Evolutionary conservation across 2,113 vertebrate genomes (phyloP), one percentile per base, ranked within the genome.

Genomic region (Triplophysa siluroides): DNA sequence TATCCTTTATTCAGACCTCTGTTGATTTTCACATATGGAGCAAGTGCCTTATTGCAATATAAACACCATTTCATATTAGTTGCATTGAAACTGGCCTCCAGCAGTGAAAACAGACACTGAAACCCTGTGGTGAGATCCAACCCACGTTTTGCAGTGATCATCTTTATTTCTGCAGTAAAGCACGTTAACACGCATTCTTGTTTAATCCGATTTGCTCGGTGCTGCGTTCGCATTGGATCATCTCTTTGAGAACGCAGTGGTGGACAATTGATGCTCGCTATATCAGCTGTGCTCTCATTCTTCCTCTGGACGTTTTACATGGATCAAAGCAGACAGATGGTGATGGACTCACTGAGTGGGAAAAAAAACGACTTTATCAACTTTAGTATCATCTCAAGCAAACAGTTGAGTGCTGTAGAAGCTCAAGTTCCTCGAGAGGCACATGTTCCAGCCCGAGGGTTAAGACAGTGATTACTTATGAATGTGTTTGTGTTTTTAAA

Each of bases 251-350:
- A 64, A 43, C 60, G 10, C 50, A 33, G 23, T 74, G 16, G 47
- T 65, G 19, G 29, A 43, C 41, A 52, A 18, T 29, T 76, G 19
- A 50, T 50, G 38, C 24, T 18, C 16, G 14, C 52, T 68, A 54
- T 66, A 8, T 74, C 47, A 26, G 41, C 13, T 18, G n/a, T 14
- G 38, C 29, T 8, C 47, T 50, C 43, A 13, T 52, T 65, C 21
- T 43, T 67, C 18, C 23, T 81, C 8, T 43, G 12, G 23, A 29
- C 18, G 23, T 50, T 68, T 80, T 10, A 81, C 21, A 26, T 19
- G 58, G 79, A 81, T 76, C 38, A 74, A 67, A 68, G 24, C 41
- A 23, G 63, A 79, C 52, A 69, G 54, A 14, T 50, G 38, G 62
- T 5, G n/a, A 41, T 64, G 9, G 60, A 63, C 23, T 72, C 21